A percentile compares a stretch with the other conserved stretches of the same genome.
Conservation (phyloP, 1,140 invertebrate species). For the Aethina tumida region DNA sequence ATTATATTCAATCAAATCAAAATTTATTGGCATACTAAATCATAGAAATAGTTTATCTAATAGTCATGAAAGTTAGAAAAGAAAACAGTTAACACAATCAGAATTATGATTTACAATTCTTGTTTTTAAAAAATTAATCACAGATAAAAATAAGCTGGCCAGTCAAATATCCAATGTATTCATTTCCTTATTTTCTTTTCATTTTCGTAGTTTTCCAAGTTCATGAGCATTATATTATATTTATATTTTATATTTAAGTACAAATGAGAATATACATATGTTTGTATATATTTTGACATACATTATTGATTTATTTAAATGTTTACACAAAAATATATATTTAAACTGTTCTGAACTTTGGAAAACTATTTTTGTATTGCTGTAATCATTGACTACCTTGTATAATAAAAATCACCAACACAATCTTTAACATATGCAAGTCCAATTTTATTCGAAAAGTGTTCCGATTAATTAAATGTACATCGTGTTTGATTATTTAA, state of each 20-base stretch:
- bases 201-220: slow-evolving; percentile 4
- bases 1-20: too few relatives aligned
- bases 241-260: slow-evolving; percentile 2
- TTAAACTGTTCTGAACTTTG: neutral
- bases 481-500: too few relatives aligned
- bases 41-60: slow-evolving; percentile 2
- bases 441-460: too few relatives aligned
- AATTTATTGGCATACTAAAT: too few relatives aligned
- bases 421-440: slow-evolving; percentile 11
- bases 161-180: slow-evolving; percentile 16
- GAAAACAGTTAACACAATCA: neutral
- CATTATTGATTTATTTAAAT: slow-evolving; percentile 1
- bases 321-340: slow-evolving; percentile 1
- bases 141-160: slow-evolving; percentile 31
- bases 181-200: slow-evolving; percentile 9
- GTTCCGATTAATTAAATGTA: too few relatives aligned
- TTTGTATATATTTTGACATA: too few relatives aligned
- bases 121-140: slow-evolving; percentile 29
- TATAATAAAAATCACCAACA: slow-evolving; percentile 10
- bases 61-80: neutral
- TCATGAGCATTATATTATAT: neutral
- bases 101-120: neutral
- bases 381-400: slow-evolving; percentile 21
- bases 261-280: slow-evolving; percentile 1
- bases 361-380: slow-evolving; percentile 13